Conservation (phyloP, 2,113 vertebrate genomes). For the Gorsachius goisagi region DNA sequence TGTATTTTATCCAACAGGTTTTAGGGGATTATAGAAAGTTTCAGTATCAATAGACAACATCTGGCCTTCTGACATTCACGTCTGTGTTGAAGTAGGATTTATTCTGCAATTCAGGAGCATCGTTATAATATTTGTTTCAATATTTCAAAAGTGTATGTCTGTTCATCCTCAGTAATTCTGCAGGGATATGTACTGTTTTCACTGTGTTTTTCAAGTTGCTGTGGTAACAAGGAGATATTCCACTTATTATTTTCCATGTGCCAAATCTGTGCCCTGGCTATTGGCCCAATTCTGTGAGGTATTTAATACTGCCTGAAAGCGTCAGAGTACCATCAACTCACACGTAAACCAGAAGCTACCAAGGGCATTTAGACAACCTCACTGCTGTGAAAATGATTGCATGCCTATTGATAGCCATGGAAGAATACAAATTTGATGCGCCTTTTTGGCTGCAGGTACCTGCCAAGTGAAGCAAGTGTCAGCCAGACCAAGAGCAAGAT, state of each 20-base stretch:
- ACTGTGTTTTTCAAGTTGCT: slow-evolving; percentile 34
- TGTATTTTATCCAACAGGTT: neutral
- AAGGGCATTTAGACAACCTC: neutral
- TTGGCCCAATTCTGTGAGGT: neutral
- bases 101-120: slow-evolving; percentile 5
- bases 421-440: neutral
- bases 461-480: neutral
- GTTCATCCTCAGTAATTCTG: slow-evolving; percentile 53
- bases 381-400: neutral
- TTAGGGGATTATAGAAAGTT: slow-evolving; percentile 1
- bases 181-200: slow-evolving; percentile 47
- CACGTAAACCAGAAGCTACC: neutral
- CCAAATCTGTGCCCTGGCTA: slow-evolving; percentile 24
- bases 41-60: neutral
- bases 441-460: neutral
- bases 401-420: neutral
- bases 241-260: neutral
- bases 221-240: slow-evolving; percentile 23
- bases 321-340: neutral
- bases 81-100: neutral
- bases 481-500: neutral
- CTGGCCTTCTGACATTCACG: neutral
- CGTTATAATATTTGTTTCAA: neutral
- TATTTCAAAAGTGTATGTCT: slow-evolving; percentile 12
- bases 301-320: neutral